Evolutionary conservation across 2,888 invertebrate species (phyloP).

Genomic region (Ormyrus labotus): DNA sequence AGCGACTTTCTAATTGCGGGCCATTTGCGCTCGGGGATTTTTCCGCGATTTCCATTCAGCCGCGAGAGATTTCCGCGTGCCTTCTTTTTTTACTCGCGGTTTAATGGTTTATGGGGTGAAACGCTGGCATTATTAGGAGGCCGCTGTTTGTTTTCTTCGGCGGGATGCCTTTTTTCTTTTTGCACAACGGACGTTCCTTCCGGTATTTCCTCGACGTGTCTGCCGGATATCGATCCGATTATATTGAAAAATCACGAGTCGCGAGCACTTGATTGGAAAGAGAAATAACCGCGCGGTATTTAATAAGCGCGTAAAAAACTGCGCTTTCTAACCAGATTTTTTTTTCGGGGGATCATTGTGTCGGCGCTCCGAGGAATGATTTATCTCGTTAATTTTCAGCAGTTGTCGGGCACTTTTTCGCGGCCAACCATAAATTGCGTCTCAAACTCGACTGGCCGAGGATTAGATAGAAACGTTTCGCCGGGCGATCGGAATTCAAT

Average conservation of each 20-base stretch:
- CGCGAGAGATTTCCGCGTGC: slow-evolving; percentile 16
- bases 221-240: not conserved
- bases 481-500: slow-evolving; percentile 39
- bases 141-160: not conserved
- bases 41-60: not conserved
- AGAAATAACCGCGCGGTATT: not conserved
- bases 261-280: too few species aligned
- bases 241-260: not conserved
- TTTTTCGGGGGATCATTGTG: too few species aligned
- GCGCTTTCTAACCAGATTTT: too few species aligned
- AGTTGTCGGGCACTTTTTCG: not conserved
- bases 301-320: not conserved
- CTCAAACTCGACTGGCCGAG: slow-evolving; percentile 4
- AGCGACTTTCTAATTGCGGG: slow-evolving; percentile 33
- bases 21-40: not conserved
- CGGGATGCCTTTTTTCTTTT: not conserved
- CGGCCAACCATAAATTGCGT: slow-evolving; percentile 1
- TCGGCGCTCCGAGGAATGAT: not conserved
- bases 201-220: not conserved
- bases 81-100: not conserved
- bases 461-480: slow-evolving; percentile 35
- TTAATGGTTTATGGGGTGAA: slow-evolving; percentile 11
- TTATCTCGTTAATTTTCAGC: slow-evolving; percentile 6
- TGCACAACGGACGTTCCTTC: not conserved
- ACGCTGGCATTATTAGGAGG: not conserved